phyloP scores from a whole-genome alignment of 2,797 vertebrate species.

The Nasua narica region DNA sequence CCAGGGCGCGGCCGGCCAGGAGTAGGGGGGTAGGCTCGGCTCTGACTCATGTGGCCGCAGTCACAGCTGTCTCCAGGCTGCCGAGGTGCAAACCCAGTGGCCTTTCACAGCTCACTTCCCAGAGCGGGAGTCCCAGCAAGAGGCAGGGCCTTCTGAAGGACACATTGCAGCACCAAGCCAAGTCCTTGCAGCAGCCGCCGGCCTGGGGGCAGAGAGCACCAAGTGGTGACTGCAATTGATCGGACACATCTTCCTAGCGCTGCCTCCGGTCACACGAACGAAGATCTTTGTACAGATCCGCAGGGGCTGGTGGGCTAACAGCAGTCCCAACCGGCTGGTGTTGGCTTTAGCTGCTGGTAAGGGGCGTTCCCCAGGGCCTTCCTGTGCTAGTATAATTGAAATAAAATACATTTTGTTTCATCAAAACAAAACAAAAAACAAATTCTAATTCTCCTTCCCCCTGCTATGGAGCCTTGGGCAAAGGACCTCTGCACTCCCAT shows the following conservation, averaged over 20 bases:
- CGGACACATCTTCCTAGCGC: conserved; percentile 97
- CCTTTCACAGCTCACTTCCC: conserved; percentile 93
- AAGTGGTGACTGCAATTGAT: conserved; percentile 96
- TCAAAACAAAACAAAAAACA: too few relatives aligned
- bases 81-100: conserved; percentile 84
- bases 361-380: too few relatives aligned
- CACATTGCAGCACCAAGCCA: conserved; percentile 91
- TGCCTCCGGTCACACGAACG: conserved; percentile 78
- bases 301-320: too few relatives aligned
- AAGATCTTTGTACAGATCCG: too few relatives aligned
- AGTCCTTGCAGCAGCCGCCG: conserved; percentile 94
- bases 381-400: too few relatives aligned
- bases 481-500: neutral
- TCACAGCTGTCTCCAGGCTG: neutral
- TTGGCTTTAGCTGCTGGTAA: too few relatives aligned
- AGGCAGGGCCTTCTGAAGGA: conserved; percentile 91
- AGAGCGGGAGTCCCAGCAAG: conserved; percentile 87
- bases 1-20: neutral
- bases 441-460: neutral
- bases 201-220: conserved; percentile 94
- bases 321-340: too few relatives aligned
- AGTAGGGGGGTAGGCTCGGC: neutral
- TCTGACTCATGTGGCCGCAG: conserved; percentile 4
- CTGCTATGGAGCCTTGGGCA: neutral
- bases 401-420: too few relatives aligned